These are phyloP conservation scores for Cavia porcellus DNA, from an alignment of 2,113 vertebrate genomes.

Conservation along the genomic window DNA sequence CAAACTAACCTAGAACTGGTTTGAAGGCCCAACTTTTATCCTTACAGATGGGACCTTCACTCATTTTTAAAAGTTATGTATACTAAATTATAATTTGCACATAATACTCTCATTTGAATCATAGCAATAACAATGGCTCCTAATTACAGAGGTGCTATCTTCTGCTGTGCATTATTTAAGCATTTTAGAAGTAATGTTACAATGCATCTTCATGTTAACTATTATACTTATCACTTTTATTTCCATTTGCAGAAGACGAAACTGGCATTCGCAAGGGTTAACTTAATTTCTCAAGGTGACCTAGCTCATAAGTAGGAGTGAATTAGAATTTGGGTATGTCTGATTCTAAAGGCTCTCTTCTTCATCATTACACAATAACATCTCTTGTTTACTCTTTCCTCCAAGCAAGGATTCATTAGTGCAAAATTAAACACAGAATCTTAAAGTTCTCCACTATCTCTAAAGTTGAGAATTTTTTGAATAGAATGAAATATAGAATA, in stretches of 20 bases:
- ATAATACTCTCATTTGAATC: not conserved
- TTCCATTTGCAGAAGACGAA: constrained; percentile 51
- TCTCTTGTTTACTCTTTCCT: constrained; percentile 7
- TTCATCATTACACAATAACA: not conserved
- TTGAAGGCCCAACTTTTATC: not conserved
- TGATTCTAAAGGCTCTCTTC: constrained; percentile 20
- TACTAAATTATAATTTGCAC: not conserved
- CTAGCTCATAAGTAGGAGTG: not conserved
- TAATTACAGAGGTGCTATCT: not conserved
- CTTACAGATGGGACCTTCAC: not conserved
- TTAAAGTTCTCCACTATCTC: not conserved
- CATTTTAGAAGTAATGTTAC: constrained; percentile 21
- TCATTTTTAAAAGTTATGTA: not conserved
- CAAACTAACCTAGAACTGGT: not conserved
- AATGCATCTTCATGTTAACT: constrained; percentile 34
- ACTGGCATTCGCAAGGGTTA: not conserved
- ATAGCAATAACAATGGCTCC: constrained; percentile 42
- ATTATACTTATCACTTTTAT: constrained; percentile 33
- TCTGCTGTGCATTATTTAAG: not conserved
- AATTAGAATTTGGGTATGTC: constrained; percentile 28
- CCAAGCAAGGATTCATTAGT: constrained; percentile 23
- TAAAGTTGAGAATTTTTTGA: constrained; percentile 30
- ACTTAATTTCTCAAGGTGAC: not conserved
- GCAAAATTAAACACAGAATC: constrained; percentile 37
- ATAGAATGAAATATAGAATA: constrained; percentile 10